Base-by-base conservation (phyloP, 2,888 invertebrate species). In the Mythimna vitellina region DNA sequence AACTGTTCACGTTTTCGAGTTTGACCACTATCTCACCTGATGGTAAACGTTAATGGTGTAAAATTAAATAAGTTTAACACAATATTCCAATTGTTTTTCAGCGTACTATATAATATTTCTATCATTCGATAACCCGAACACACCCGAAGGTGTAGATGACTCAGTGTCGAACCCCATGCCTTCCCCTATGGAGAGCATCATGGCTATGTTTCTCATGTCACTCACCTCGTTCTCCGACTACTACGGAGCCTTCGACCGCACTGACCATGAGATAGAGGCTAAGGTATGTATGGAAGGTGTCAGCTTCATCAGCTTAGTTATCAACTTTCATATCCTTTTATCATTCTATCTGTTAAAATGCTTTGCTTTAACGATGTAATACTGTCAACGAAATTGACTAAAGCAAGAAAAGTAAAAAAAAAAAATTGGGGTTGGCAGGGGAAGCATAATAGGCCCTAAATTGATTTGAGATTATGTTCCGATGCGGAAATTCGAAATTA, bases 121-220 rank as follows among this genome's bases (percentile, higher is more conserved):
- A 51, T 98, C 99, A 0, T 99, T 98, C 88, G 98, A 98, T 90
- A 98, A 98, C 91, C 98, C 98, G 0, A 96, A 97, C 78, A 98
- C 98, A 0, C 98, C 98, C 0, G 98, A 98, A 81, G 98, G 98
- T 0, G 97, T 98, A 10, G 98, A 98, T 88, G 98, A 98, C 88
- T 97, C 98, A 0, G 97, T 97, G 12, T 97, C 97, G 17, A 99
- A 99, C 94, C 99, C 99, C 0, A 98, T 99, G 97, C 98, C 98
- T 0, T 98, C 98, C 38, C 99, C 99, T 0, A 98, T 98, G 95
- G 99, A 99, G 93, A 98, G 99, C 22, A 97, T 99, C 51, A 99
- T 99, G 97, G 99, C 99, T 0, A 99, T 99, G 99, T 99, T 99
- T 92, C 97, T 99, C 69, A 99, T 99, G 99, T 99, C 99, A 0